Evolutionary conservation across 2,113 vertebrate species (phyloP).

Genomic region (Datnioides undecimradiatus): DNA sequence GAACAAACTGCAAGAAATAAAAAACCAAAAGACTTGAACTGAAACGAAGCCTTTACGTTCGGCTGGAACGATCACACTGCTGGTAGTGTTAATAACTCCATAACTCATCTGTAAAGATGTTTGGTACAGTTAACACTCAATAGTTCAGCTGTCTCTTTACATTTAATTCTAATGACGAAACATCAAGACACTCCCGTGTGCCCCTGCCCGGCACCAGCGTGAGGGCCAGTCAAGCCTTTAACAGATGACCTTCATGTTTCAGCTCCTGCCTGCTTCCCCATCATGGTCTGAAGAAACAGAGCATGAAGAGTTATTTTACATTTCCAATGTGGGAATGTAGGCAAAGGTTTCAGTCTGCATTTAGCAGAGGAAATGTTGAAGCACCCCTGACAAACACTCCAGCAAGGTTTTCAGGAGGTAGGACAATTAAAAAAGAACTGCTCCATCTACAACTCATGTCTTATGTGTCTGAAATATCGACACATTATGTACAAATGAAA

Average conservation of each 20-base stretch:
- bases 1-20: background rate
- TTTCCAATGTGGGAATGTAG: background rate
- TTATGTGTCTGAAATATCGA: too few species aligned
- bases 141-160: background rate
- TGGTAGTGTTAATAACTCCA: background rate
- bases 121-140: background rate
- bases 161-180: background rate
- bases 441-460: background rate
- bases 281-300: background rate
- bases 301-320: background rate
- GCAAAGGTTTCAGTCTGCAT: background rate
- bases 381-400: background rate
- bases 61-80: background rate
- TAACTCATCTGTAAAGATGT: background rate
- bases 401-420: background rate
- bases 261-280: background rate
- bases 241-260: background rate
- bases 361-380: background rate
- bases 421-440: background rate
- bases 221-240: too few species aligned
- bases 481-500: too few species aligned
- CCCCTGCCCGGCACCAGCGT: background rate
- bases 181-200: background rate
- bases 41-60: too few species aligned
- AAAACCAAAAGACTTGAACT: too few species aligned